These are phyloP conservation scores for Hoplostethus mediterraneus DNA, from an alignment of 2,797 vertebrate species.

Conservation along the genomic window DNA sequence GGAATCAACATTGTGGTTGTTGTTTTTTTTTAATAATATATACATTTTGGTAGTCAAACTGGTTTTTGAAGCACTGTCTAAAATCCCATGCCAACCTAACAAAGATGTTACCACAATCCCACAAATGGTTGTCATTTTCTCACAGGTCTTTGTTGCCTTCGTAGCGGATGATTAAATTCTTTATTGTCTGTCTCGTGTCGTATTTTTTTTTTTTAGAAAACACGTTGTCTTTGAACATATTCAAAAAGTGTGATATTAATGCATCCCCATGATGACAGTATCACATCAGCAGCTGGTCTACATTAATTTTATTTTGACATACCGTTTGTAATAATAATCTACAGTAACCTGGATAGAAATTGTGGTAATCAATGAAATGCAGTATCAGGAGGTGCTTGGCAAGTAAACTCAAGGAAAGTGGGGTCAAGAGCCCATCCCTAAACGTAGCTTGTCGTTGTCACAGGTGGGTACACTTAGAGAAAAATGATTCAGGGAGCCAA, in stretches of 20 bases:
- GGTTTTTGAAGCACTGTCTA: slow-evolving; percentile 39
- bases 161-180: slow-evolving; percentile 43
- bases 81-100: slow-evolving; percentile 37
- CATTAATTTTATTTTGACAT: background rate
- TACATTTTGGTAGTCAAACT: slow-evolving; percentile 28
- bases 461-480: slow-evolving; percentile 21
- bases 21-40: background rate
- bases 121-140: slow-evolving; percentile 52
- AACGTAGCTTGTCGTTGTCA: background rate
- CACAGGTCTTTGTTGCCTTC: slow-evolving; percentile 74
- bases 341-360: background rate
- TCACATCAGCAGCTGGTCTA: background rate
- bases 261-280: background rate
- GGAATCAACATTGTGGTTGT: background rate
- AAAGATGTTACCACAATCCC: slow-evolving; percentile 55
- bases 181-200: background rate
- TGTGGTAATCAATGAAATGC: background rate
- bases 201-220: slow-evolving; percentile 3
- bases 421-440: too few species aligned
- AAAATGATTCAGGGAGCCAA: background rate
- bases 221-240: background rate
- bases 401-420: too few species aligned
- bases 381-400: background rate
- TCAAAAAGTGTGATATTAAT: background rate
- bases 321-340: background rate